phyloP scores from a whole-genome alignment of 2,888 invertebrate genomes.

The Rhodophaea formosa region DNA sequence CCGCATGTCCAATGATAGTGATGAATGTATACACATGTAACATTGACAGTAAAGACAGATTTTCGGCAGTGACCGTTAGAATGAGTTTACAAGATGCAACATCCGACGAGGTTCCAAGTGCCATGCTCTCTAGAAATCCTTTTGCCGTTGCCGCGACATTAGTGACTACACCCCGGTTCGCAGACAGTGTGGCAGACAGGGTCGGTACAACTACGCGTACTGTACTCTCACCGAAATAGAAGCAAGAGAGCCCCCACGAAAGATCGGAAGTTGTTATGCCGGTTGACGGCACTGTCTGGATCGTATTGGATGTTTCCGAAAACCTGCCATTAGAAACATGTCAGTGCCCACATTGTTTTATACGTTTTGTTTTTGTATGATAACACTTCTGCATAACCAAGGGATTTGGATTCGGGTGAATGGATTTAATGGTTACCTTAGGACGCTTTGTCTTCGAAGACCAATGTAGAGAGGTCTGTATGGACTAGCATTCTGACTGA shows the following conservation, averaged over 20 bases:
- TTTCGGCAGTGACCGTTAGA: slow-evolving; percentile 44
- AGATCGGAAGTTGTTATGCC: slow-evolving; percentile 97
- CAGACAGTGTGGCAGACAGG: slow-evolving; percentile 35
- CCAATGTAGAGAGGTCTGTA: slow-evolving; percentile 1
- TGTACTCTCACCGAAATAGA: slow-evolving; percentile 91
- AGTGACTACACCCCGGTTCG: slow-evolving; percentile 31
- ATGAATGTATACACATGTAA: slow-evolving; percentile 44
- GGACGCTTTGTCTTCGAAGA: slow-evolving; percentile 7
- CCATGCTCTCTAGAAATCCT: slow-evolving; percentile 38
- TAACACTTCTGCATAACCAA: background rate
- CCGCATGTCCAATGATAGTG: slow-evolving; percentile 40
- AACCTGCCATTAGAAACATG: slow-evolving; percentile 84
- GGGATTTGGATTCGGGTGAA: slow-evolving; percentile 4
- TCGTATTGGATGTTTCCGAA: slow-evolving; percentile 96
- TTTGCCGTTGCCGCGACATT: slow-evolving; percentile 25
- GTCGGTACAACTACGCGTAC: slow-evolving; percentile 44
- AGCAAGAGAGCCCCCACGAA: slow-evolving; percentile 95
- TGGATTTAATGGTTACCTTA: background rate
- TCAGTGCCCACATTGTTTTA: slow-evolving; percentile 40
- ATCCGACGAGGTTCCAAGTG: slow-evolving; percentile 35
- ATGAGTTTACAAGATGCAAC: slow-evolving; percentile 44
- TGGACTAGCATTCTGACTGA: slow-evolving; percentile 7
- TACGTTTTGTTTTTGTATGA: background rate
- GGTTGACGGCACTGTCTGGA: slow-evolving; percentile 91
- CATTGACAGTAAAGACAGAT: slow-evolving; percentile 48